phyloP scores from a whole-genome alignment of 2,888 invertebrate species.

The Helobdella robusta region DNA sequence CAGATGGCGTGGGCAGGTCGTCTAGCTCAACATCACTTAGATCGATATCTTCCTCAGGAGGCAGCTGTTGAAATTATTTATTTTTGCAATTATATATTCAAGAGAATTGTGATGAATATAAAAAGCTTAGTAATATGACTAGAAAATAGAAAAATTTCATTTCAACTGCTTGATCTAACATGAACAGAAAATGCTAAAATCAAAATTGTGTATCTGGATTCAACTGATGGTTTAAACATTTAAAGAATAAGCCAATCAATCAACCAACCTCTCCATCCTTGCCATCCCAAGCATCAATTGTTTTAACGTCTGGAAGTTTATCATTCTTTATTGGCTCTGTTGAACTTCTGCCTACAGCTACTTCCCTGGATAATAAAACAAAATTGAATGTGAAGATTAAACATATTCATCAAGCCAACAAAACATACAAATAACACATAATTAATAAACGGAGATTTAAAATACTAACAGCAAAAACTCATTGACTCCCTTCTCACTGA shows the following conservation, averaged over 20 bases:
- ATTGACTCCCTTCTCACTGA: slow-evolving; percentile 84
- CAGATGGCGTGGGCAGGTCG: slow-evolving; percentile 42
- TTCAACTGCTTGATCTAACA: background rate
- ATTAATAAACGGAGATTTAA: background rate
- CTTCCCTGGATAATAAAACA: slow-evolving; percentile 56
- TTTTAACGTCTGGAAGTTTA: slow-evolving; percentile 61
- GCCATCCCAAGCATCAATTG: slow-evolving; percentile 79
- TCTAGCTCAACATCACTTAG: slow-evolving; percentile 77
- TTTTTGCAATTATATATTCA: background rate
- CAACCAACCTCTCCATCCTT: slow-evolving; percentile 66
- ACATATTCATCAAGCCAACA: background rate
- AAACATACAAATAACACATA: background rate
- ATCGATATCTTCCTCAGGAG: slow-evolving; percentile 71
- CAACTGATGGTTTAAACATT: background rate
- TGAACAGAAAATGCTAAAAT: background rate
- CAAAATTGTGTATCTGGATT: background rate
- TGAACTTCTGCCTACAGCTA: slow-evolving; percentile 83
- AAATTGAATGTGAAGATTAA: background rate
- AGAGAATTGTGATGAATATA: background rate
- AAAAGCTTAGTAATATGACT: background rate
- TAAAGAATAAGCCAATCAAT: background rate
- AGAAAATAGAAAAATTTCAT: background rate
- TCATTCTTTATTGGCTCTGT: slow-evolving; percentile 61
- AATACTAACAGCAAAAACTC: slow-evolving; percentile 65
- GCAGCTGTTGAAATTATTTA: slow-evolving; percentile 38